Percentiles rank a stretch among this genome's conserved stretches.
Conservation (phyloP, 2,888 invertebrate species). For the Parasteatoda lunata region DNA sequence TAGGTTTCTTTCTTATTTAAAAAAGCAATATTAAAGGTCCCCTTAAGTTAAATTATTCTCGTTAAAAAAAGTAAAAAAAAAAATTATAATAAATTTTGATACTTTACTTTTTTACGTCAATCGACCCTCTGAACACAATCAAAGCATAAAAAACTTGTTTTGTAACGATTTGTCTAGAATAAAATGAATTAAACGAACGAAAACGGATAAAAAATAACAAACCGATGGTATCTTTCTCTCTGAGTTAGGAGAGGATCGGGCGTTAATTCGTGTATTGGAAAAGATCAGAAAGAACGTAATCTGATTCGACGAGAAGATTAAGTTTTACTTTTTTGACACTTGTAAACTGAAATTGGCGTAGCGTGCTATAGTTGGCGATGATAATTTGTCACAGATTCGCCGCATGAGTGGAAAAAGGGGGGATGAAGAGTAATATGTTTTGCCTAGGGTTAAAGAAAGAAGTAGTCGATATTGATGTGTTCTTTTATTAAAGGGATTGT, state of each 20-base stretch:
- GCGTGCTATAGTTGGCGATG: background rate
- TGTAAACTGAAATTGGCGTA: slow-evolving; percentile 28
- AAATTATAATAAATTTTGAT: background rate
- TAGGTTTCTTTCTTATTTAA: too few relatives aligned
- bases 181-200: background rate
- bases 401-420: background rate
- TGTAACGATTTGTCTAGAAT: background rate
- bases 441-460: too few relatives aligned
- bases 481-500: too few relatives aligned
- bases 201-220: background rate
- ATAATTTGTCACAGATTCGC: slow-evolving; percentile 5
- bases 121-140: background rate
- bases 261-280: slow-evolving; percentile 28
- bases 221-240: background rate
- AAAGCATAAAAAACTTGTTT: background rate
- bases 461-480: too few relatives aligned
- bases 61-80: background rate
- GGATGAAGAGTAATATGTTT: background rate
- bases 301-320: slow-evolving; percentile 51
- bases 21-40: too few relatives aligned
- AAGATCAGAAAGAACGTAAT: slow-evolving; percentile 43
- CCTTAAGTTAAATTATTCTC: too few relatives aligned
- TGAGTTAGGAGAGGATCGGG: background rate
- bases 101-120: background rate
- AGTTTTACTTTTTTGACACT: slow-evolving; percentile 42